These are phyloP conservation scores for Bombus confusus DNA, from an alignment of 1,140 invertebrate species.

Conservation along the genomic window DNA sequence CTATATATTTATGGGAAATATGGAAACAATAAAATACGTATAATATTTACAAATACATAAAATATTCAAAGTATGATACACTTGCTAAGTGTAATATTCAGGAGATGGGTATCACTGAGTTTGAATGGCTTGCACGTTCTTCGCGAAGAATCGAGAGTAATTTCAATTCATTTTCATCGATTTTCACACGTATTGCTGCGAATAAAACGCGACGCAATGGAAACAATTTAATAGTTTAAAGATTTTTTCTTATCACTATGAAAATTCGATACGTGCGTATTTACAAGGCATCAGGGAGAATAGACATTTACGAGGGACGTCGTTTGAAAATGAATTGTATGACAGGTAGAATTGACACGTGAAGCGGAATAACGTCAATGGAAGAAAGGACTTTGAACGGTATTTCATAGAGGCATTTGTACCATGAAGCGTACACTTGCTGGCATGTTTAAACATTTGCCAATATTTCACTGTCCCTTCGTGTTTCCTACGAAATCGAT, in stretches of 20 bases:
- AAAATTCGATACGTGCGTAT: not conserved
- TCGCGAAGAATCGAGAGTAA: not conserved
- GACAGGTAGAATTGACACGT: conserved; percentile 27
- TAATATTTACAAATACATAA: no score
- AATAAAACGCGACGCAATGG: not conserved
- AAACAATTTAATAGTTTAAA: not conserved
- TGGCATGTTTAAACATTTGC: conserved; percentile 32
- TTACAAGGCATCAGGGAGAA: not conserved
- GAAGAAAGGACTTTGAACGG: conserved; percentile 28
- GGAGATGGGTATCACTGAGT: not conserved
- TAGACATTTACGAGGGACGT: conserved; percentile 4
- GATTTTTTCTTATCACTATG: not conserved
- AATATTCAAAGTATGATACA: no score
- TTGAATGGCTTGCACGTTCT: not conserved
- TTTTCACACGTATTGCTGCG: not conserved
- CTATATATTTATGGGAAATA: no score
- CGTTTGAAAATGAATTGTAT: conserved; percentile 11
- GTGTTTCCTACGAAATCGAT: conserved; percentile 17
- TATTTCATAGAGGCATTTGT: conserved; percentile 28
- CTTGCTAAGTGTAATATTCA: no score
- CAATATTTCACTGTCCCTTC: conserved; percentile 30
- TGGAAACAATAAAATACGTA: no score
- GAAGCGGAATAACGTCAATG: conserved; percentile 16
- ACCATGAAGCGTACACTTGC: conserved; percentile 7
- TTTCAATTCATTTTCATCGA: not conserved